phyloP scores from a whole-genome alignment of 2,888 invertebrate species.

The Thecocarcelia acutangulata region DNA sequence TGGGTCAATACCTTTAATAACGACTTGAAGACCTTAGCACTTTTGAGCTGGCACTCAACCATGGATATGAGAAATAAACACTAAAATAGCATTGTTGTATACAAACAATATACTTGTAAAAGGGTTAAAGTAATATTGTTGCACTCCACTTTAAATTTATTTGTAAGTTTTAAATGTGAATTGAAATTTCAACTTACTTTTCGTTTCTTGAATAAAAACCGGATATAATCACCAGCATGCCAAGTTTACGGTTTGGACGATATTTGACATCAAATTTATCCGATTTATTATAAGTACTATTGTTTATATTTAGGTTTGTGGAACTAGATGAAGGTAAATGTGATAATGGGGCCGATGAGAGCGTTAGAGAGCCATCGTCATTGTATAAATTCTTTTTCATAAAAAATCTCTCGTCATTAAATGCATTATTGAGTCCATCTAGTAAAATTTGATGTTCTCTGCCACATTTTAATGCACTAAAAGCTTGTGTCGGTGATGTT shows the following conservation, averaged over 20 bases:
- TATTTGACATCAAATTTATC: slow-evolving; percentile 77
- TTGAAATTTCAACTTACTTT: slow-evolving; percentile 74
- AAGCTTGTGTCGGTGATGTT: slow-evolving; percentile 71
- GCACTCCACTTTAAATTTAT: no score
- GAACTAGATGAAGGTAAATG: slow-evolving; percentile 12
- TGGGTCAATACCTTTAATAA: no score
- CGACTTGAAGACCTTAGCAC: no score
- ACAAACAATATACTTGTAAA: no score
- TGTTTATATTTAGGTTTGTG: slow-evolving; percentile 24
- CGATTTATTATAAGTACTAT: slow-evolving; percentile 50
- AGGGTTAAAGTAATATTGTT: no score
- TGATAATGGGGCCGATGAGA: slow-evolving; percentile 32
- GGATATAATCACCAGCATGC: slow-evolving; percentile 80
- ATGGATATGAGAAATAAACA: no score
- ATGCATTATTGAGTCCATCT: slow-evolving; percentile 59
- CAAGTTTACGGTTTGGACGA: slow-evolving; percentile 79
- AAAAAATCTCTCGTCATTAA: slow-evolving; percentile 56
- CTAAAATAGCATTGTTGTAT: no score
- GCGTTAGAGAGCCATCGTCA: slow-evolving; percentile 15
- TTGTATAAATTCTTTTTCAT: slow-evolving; percentile 52
- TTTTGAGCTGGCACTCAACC: no score
- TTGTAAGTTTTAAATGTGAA: no score
- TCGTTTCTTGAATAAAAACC: slow-evolving; percentile 79
- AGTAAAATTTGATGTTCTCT: slow-evolving; percentile 65
- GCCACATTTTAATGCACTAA: slow-evolving; percentile 71